Base-by-base conservation (phyloP, 2,888 invertebrate genomes). In the Drosophila cognata region DNA sequence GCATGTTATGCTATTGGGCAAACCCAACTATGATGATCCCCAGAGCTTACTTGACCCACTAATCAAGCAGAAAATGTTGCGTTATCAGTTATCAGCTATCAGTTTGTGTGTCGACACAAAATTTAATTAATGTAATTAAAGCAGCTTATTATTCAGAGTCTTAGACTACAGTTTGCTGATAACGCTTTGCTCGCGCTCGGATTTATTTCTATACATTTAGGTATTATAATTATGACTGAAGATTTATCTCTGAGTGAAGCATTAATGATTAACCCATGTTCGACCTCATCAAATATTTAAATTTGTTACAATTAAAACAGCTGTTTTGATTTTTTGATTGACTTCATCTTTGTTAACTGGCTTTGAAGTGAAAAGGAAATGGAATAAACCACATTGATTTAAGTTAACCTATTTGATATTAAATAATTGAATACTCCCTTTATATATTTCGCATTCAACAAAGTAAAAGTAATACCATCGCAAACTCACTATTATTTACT, bases 1-100 rank as follows among this genome's bases (percentile, higher is more conserved):
- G 87, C 78, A 68, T 70, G 81, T 86, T 75, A 64, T 81, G 73
- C 57, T 71, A 71, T 71, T 60, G 61, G 61, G 33, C 33, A 36
- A 35, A 59, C 46, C 52, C 13, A 59, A 51, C 71, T 48, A n/a
- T 52, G 56, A 55, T 77, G 65, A 61, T 61, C 59, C 64, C 62
- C 8, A 31, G 33, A 62, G 78, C 57, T 79, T 57, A 74, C 55
- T 38, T 43, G 18, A 13, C 29, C 57, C 61, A 69, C 79, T 74
- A 79, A 74, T 69, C 79, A 61, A 65, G 61, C 56, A 51, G 33
- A 36, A 71, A 75, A 60, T 57, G 61, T 31, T 31, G 33, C 38
- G 36, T 56, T 61, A 65, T 61, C 55, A 48, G 64, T 53, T 56
- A 55, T 60, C 60, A 59, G 36, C 41, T 51, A 53, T 51, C 73